Percentiles rank a stretch among this genome's conserved stretches.
Evolutionary conservation across 1,140 invertebrate species (phyloP).

Genomic region (Pseudomyrmex concolor): DNA sequence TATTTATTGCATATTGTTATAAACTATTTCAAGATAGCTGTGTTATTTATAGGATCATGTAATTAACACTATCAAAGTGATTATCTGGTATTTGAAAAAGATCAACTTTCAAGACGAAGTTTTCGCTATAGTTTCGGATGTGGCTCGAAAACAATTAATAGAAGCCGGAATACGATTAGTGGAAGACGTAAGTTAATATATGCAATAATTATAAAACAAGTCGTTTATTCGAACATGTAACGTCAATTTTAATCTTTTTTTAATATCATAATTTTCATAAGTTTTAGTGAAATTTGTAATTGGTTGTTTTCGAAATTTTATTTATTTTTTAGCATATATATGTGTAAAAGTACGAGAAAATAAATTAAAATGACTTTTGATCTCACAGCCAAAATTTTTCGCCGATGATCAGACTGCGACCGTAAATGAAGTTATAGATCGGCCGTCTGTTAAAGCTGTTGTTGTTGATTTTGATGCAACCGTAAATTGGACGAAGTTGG

Average conservation of each 20-base stretch:
- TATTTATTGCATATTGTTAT: too few species aligned
- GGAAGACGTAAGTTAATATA: slow-evolving; percentile 70
- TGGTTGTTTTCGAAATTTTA: background rate
- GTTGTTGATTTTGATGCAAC: slow-evolving; percentile 74
- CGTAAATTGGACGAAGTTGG: slow-evolving; percentile 74
- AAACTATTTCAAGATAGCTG: too few species aligned
- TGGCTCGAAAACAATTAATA: slow-evolving; percentile 64
- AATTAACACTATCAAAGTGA: slow-evolving; percentile 80
- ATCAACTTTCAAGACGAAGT: slow-evolving; percentile 82
- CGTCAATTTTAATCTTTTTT: too few species aligned
- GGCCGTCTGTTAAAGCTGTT: slow-evolving; percentile 74
- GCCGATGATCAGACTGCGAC: slow-evolving; percentile 33
- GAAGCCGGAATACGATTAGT: slow-evolving; percentile 70
- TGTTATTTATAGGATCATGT: slow-evolving; percentile 78
- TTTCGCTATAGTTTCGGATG: slow-evolving; percentile 79
- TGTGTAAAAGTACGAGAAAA: slow-evolving; percentile 11
- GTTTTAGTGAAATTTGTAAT: background rate
- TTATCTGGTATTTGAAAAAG: slow-evolving; percentile 82
- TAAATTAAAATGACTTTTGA: background rate
- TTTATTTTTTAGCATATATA: slow-evolving; percentile 21
- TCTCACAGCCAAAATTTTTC: slow-evolving; percentile 63
- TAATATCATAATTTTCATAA: too few species aligned
- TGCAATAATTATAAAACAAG: background rate
- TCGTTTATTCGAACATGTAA: background rate
- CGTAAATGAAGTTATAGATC: slow-evolving; percentile 39